Conservation (phyloP, 2,797 vertebrate genomes). For the Phataginus tetradactyla region DNA sequence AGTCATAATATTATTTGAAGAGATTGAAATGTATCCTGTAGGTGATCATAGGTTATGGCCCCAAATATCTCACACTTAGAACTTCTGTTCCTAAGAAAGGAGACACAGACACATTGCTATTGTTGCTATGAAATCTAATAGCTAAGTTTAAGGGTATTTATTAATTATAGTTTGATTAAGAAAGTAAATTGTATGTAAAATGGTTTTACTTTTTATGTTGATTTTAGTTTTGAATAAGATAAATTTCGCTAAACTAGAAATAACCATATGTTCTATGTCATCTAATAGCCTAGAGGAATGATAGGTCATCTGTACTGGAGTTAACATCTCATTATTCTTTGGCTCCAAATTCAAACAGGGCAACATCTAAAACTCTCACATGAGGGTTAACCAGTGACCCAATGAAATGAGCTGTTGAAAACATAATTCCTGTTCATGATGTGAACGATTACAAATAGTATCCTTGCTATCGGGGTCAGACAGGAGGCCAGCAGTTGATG, state of each 20-base stretch:
- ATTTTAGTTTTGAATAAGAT: constrained; percentile 1
- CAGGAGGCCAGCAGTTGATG: constrained; percentile 45
- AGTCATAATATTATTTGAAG: not conserved
- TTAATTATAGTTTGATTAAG: not conserved
- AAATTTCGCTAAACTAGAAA: not conserved
- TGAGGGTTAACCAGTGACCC: constrained; percentile 55
- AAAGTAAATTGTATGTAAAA: not conserved
- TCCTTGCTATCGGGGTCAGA: constrained; percentile 23
- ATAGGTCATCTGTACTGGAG: not conserved
- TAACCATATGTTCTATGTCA: not conserved
- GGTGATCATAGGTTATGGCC: not conserved
- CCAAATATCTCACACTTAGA: not conserved
- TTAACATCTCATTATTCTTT: constrained; percentile 54
- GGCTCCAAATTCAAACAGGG: not conserved
- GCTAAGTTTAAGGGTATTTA: not conserved
- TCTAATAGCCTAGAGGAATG: not conserved
- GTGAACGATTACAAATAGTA: not conserved
- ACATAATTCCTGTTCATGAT: constrained; percentile 25
- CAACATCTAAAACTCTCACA: not conserved
- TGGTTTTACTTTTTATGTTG: not conserved
- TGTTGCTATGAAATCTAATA: not conserved
- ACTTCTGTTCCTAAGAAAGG: not conserved
- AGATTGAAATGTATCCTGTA: not conserved
- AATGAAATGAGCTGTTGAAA: constrained; percentile 42
- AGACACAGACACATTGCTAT: not conserved